A percentile compares a stretch with the other conserved stretches of the same genome.
Conservation (phyloP, 2,888 invertebrate species). For the Drosophila atripex region DNA sequence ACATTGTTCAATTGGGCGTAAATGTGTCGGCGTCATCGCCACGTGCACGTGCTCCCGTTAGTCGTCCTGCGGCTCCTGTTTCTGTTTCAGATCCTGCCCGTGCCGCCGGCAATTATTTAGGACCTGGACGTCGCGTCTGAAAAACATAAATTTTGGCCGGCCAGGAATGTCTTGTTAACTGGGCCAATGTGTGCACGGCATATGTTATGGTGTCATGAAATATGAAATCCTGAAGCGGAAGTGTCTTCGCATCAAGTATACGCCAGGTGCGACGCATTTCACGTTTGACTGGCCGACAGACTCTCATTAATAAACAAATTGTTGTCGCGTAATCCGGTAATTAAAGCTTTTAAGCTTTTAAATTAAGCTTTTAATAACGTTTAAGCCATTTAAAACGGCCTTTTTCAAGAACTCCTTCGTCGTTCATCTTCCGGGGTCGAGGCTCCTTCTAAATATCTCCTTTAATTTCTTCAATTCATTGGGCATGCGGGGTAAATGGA, state of each 20-base stretch:
- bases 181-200: constrained; percentile 21
- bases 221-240: neutral
- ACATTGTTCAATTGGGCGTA: constrained; percentile 68
- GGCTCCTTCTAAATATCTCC: too few relatives aligned
- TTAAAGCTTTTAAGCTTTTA: neutral
- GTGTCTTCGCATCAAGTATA: constrained; percentile 21
- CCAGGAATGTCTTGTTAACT: constrained; percentile 27
- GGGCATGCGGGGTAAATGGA: too few relatives aligned
- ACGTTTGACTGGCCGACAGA: neutral
- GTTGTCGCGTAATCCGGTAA: neutral
- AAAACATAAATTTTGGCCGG: constrained; percentile 33
- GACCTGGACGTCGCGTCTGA: constrained; percentile 29
- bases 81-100: neutral
- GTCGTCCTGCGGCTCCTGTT: constrained; percentile 8
- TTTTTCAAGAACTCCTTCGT: neutral
- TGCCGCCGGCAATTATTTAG: constrained; percentile 47
- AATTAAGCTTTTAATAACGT: neutral
- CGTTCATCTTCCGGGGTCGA: too few relatives aligned
- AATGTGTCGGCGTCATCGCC: constrained; percentile 54
- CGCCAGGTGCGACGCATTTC: constrained; percentile 12
- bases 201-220: constrained; percentile 1
- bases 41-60: constrained; percentile 49
- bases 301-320: constrained; percentile 6
- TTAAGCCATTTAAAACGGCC: too few relatives aligned
- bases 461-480: too few relatives aligned